Percentiles rank a stretch among this genome's conserved stretches.
phyloP scores from a whole-genome alignment of 2,113 vertebrate genomes.

The Ranitomeya imitator region DNA sequence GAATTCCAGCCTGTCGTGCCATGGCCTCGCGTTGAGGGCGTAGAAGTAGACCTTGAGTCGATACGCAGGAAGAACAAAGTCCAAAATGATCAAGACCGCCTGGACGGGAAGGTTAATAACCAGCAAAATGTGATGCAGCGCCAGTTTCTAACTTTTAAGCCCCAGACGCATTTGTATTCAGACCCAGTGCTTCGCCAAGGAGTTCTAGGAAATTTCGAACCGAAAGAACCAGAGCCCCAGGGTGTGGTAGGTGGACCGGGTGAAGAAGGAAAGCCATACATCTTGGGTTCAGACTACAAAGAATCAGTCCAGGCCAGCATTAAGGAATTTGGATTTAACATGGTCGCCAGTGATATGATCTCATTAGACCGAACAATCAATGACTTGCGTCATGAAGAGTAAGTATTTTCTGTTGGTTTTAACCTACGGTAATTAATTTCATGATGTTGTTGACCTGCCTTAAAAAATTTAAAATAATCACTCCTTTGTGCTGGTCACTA shows the following conservation, averaged over 20 bases:
- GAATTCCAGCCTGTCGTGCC: conserved; percentile 92
- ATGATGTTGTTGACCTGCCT: too few relatives aligned
- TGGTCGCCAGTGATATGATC: conserved; percentile 99
- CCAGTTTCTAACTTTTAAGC: conserved; percentile 92
- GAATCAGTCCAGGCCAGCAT: conserved; percentile 88
- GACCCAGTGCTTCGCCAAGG: conserved; percentile 84
- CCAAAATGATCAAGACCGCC: conserved; percentile 73
- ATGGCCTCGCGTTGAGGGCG: conserved; percentile 96
- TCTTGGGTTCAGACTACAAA: conserved; percentile 92
- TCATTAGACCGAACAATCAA: conserved; percentile 90
- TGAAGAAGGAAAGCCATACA: conserved; percentile 87
- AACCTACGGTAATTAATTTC: background rate
- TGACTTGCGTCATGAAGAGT: conserved; percentile 96
- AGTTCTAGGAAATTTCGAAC: conserved; percentile 90
- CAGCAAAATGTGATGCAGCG: conserved; percentile 88
- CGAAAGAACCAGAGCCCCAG: conserved; percentile 85
- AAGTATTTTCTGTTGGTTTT: conserved; percentile 72
- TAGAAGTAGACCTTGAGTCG: conserved; percentile 95
- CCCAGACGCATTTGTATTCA: conserved; percentile 81
- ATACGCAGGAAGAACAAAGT: conserved; percentile 86
- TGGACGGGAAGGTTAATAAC: conserved; percentile 71
- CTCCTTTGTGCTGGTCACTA: too few relatives aligned
- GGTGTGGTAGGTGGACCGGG: conserved; percentile 87
- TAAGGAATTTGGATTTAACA: conserved; percentile 99
- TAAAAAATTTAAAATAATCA: too few relatives aligned